Percentiles rank a stretch among this genome's conserved stretches.
These are phyloP conservation scores for Tragulus kanchil DNA, from an alignment of 2,113 vertebrate species.

Conservation along the genomic window DNA sequence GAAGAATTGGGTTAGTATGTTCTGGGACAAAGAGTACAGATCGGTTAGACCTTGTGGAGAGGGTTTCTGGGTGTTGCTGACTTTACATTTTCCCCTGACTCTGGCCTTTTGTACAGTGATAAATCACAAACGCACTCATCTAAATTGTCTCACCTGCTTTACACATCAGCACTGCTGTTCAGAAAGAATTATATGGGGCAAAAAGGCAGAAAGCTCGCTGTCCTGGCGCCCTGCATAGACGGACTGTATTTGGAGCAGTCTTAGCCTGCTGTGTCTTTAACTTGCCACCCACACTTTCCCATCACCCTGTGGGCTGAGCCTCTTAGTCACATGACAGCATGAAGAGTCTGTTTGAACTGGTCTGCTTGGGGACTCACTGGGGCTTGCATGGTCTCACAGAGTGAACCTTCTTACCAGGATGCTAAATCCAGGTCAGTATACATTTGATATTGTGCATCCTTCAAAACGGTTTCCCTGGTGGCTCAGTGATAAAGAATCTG, in stretches of 20 bases:
- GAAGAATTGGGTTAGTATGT: neutral
- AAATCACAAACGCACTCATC: neutral
- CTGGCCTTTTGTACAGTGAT: neutral
- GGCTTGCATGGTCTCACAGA: neutral
- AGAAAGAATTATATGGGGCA: neutral
- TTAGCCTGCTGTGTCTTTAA: neutral
- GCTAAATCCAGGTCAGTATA: neutral
- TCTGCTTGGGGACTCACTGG: neutral
- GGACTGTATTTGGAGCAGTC: neutral
- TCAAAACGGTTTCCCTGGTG: neutral
- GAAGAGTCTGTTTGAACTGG: neutral
- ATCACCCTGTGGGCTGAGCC: neutral
- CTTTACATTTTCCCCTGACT: slow-evolving; percentile 2
- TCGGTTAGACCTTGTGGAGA: neutral
- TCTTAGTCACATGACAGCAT: too few relatives aligned
- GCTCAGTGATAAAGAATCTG: neutral
- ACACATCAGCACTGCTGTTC: neutral
- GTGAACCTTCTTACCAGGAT: neutral
- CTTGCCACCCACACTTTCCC: neutral
- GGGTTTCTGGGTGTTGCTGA: neutral
- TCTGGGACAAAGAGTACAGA: neutral
- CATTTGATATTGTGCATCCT: neutral
- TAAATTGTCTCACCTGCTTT: neutral
- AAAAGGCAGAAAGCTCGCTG: neutral
- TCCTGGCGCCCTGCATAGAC: neutral